Percentiles rank a stretch among this genome's conserved stretches.
phyloP scores from a whole-genome alignment of 1,140 invertebrate species.

The Halesus radiatus region DNA sequence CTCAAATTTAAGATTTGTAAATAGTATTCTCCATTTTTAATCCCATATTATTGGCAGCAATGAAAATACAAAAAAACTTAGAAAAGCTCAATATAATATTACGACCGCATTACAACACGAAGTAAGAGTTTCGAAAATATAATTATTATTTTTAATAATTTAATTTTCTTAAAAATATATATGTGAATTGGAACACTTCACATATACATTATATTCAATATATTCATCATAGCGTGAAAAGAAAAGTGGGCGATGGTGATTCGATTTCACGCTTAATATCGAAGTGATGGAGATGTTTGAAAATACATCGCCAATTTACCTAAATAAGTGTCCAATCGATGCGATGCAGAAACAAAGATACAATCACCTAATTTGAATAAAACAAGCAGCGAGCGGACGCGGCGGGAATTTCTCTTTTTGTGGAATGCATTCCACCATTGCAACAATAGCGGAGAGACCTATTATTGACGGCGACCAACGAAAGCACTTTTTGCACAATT shows the following conservation, averaged over 20 bases:
- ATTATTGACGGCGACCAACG: not conserved
- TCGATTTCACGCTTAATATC: not conserved
- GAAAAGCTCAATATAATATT: too few species aligned
- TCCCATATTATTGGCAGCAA: too few species aligned
- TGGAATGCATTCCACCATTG: slow-evolving; percentile 10
- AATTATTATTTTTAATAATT: too few species aligned
- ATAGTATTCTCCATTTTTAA: too few species aligned
- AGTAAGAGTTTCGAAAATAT: too few species aligned
- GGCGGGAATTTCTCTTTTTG: slow-evolving; percentile 33
- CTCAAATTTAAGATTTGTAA: too few species aligned
- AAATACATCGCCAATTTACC: not conserved
- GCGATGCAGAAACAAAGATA: slow-evolving; percentile 5
- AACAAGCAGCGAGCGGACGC: slow-evolving; percentile 1
- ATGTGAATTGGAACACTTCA: too few species aligned
- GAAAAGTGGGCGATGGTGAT: not conserved
- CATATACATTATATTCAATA: too few species aligned
- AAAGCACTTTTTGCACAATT: slow-evolving; percentile 6
- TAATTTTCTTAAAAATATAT: too few species aligned
- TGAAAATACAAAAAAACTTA: too few species aligned
- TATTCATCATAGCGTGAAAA: too few species aligned
- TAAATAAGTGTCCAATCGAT: not conserved
- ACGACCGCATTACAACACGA: too few species aligned
- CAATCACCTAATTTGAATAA: slow-evolving; percentile 31
- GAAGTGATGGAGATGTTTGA: not conserved
- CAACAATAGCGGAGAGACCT: not conserved